Conservation (phyloP, 2,888 invertebrate species). For the Elysia crispata region DNA sequence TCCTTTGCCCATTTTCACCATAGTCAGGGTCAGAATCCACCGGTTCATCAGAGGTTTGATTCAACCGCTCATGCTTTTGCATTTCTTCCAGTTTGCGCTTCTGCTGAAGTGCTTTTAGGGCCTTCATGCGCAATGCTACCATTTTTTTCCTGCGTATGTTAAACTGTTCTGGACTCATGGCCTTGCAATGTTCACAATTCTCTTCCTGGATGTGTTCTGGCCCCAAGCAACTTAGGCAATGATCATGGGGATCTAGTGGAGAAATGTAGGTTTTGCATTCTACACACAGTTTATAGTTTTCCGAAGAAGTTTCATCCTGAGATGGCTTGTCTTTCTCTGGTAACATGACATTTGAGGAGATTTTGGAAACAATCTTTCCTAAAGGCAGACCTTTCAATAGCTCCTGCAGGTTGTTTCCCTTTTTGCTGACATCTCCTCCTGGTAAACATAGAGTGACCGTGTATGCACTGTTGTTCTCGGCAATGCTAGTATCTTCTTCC, state of each 20-base stretch:
- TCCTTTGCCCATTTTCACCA: slow-evolving; percentile 20
- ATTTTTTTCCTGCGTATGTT: slow-evolving; percentile 44
- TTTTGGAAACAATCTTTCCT: slow-evolving; percentile 36
- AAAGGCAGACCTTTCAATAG: slow-evolving; percentile 42
- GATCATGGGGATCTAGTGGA: slow-evolving; percentile 42
- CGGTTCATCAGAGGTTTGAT: not conserved
- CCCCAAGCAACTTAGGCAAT: slow-evolving; percentile 40
- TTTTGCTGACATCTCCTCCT: slow-evolving; percentile 42
- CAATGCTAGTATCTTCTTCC: slow-evolving; percentile 5
- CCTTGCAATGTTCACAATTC: slow-evolving; percentile 38
- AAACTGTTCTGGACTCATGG: slow-evolving; percentile 45
- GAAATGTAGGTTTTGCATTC: slow-evolving; percentile 47
- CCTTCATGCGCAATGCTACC: slow-evolving; percentile 46
- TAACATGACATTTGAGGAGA: slow-evolving; percentile 3
- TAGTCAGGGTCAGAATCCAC: slow-evolving; percentile 28
- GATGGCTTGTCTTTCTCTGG: slow-evolving; percentile 30
- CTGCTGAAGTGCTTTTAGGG: slow-evolving; percentile 42
- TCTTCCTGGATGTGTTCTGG: slow-evolving; percentile 42
- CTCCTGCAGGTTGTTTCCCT: slow-evolving; percentile 43
- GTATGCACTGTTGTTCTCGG: slow-evolving; percentile 33
- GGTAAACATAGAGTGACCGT: slow-evolving; percentile 42
- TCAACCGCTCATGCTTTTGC: not conserved
- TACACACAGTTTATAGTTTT: slow-evolving; percentile 33
- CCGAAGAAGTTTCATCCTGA: not conserved
- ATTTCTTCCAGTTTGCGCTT: slow-evolving; percentile 30